Evolutionary conservation across 2,113 vertebrate species (phyloP), one percentile per base, ranked within the genome.

Genomic region (Syrrhaptes paradoxus): DNA sequence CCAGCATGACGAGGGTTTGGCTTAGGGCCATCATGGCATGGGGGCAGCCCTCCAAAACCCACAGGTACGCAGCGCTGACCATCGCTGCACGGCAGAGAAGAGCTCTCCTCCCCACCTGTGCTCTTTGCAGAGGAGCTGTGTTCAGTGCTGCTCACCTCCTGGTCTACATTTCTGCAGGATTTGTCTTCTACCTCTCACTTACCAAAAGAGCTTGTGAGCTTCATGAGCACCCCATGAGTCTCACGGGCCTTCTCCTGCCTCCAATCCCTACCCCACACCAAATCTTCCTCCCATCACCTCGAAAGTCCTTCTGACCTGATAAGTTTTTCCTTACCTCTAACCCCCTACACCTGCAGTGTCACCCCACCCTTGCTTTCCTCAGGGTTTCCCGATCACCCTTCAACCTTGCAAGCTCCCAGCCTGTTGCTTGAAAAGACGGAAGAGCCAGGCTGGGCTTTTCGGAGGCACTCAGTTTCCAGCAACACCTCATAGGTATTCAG

Each of bases 41-140:
- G 55, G 32, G 57, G 74, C 51, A 28, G 8, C n/a, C 29, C 22
- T 61, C 58, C 52, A 52, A 61, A 66, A 54, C 16, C 13, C 46
- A n/a, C 3, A 1, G 5, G 38, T 17, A 10, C 0, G 2, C 51
- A n/a, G 45, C 1, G 1, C n/a, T 0, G 5, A 19, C 14, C 59
- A 55, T 29, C 24, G 38, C 22, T 1, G 1, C 1, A 0, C 1
- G 5, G 31, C 51, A 83, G 18, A 73, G 32, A 11, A 31, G 66
- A 31, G 43, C 28, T 84, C 41, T 51, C 55, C 41, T 9, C 11
- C 25, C 2, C 8, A 17, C 17, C 41, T n/a, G 43, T 1, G 8
- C 25, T 38, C 54, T 65, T 17, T 31, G 45, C 28, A 54, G 28
- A 68, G 29, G 26, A 66, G 43, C 7, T 67, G n/a, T 21, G 9